Evolutionary conservation across 2,113 vertebrate species (phyloP).

Genomic region (Salvator merianae): DNA sequence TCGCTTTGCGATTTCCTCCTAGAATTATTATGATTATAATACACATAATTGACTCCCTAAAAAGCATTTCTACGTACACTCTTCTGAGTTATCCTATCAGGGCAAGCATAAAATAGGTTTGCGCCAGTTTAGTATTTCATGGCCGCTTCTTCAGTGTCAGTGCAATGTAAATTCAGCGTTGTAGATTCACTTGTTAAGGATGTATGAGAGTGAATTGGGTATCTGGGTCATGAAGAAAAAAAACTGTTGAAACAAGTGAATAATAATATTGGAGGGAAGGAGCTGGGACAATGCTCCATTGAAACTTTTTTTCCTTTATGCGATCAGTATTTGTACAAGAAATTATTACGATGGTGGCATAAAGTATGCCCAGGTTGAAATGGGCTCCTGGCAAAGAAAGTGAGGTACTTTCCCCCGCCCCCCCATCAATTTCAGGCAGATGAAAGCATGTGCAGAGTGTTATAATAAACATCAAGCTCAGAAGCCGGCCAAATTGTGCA

Average conservation of each 20-base stretch:
- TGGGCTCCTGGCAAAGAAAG: neutral
- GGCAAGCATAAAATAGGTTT: neutral
- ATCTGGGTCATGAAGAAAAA: neutral
- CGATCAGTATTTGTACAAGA: neutral
- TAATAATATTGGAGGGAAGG: neutral
- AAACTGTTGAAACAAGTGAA: neutral
- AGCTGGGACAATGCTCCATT: neutral
- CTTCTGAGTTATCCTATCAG: neutral
- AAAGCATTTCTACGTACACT: neutral
- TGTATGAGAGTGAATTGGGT: neutral
- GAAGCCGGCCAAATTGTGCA: too few relatives aligned
- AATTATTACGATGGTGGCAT: conserved; percentile 3
- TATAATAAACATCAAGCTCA: too few relatives aligned
- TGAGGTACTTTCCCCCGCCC: neutral
- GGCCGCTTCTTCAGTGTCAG: neutral
- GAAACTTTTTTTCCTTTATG: neutral
- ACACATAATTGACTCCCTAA: neutral
- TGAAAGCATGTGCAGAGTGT: too few relatives aligned
- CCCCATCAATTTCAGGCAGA: too few relatives aligned
- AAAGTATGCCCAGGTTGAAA: too few relatives aligned
- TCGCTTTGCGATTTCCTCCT: neutral
- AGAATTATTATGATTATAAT: neutral
- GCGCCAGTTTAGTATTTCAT: neutral
- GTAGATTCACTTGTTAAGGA: neutral
- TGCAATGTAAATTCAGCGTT: neutral